phyloP scores from a whole-genome alignment of 2,888 invertebrate species.

The Nebria brevicollis region DNA sequence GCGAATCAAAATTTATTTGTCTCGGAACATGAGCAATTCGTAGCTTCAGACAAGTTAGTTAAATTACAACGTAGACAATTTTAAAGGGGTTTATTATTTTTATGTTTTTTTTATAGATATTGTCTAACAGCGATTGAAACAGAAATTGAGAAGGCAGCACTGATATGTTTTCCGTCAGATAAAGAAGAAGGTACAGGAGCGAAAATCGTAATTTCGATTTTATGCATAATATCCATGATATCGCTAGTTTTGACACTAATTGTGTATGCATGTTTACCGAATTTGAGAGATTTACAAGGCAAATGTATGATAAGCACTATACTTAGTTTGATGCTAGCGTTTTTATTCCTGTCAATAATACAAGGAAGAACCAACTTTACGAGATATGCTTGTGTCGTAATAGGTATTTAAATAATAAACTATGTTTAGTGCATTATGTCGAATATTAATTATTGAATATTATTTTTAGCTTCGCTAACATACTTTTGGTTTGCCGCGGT shows the following conservation, averaged over 20 bases:
- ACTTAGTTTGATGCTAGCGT: constrained; percentile 69
- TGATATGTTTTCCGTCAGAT: constrained; percentile 56
- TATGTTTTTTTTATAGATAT: constrained; percentile 55
- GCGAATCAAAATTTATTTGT: constrained; percentile 9
- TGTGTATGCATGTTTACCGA: constrained; percentile 69
- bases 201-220: constrained; percentile 48
- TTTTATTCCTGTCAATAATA: constrained; percentile 68
- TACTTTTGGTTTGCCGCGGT: constrained; percentile 73
- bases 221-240: constrained; percentile 59
- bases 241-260: constrained; percentile 70
- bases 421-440: neutral
- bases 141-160: constrained; percentile 52
- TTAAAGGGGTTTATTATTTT: neutral
- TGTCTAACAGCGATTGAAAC: constrained; percentile 53
- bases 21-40: neutral
- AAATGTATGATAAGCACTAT: constrained; percentile 72
- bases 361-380: constrained; percentile 56
- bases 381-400: constrained; percentile 64
- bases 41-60: neutral
- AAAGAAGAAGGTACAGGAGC: constrained; percentile 37
- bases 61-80: neutral
- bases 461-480: constrained; percentile 66
- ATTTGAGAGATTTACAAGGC: constrained; percentile 68
- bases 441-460: neutral
- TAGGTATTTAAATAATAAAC: constrained; percentile 61